A percentile compares a stretch with the other conserved stretches of the same genome.
Evolutionary conservation across 2,797 vertebrate genomes (phyloP).

Genomic region (Paguma larvata): DNA sequence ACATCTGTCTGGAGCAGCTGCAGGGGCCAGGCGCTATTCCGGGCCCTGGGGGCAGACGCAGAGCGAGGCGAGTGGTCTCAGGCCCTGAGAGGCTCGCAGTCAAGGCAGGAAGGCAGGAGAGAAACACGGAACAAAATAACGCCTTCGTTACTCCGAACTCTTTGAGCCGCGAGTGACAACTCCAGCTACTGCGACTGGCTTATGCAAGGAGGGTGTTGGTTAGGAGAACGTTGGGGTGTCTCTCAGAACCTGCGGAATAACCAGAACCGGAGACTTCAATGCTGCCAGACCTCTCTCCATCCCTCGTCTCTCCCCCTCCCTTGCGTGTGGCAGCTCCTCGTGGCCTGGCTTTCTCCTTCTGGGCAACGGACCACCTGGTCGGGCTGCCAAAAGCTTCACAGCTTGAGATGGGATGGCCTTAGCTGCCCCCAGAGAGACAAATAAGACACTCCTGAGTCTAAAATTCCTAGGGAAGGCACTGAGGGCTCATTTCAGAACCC

Average conservation of each 20-base stretch:
- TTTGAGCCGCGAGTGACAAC: neutral
- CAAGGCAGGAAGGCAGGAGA: neutral
- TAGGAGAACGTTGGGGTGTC: neutral
- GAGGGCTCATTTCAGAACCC: neutral
- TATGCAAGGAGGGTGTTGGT: neutral
- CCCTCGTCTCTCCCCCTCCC: neutral
- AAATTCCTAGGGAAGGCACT: neutral
- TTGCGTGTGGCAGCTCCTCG: neutral
- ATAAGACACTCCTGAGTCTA: neutral
- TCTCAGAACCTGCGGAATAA: neutral
- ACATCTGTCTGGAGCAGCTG: constrained; percentile 72
- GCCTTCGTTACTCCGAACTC: neutral
- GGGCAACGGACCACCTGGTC: neutral
- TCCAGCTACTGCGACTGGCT: neutral
- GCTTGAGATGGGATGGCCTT: neutral
- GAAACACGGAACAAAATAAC: neutral
- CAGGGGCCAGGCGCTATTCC: constrained; percentile 31
- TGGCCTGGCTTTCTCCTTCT: neutral
- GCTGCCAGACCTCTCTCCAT: accelerated
- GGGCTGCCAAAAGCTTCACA: neutral
- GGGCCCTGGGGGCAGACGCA: neutral
- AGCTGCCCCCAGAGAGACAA: neutral
- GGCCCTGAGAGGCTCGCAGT: neutral
- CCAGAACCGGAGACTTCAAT: neutral
- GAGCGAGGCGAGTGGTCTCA: neutral